These are phyloP conservation scores for Drosophila austrosaltans DNA, from an alignment of 2,888 invertebrate genomes.

Conservation along the genomic window DNA sequence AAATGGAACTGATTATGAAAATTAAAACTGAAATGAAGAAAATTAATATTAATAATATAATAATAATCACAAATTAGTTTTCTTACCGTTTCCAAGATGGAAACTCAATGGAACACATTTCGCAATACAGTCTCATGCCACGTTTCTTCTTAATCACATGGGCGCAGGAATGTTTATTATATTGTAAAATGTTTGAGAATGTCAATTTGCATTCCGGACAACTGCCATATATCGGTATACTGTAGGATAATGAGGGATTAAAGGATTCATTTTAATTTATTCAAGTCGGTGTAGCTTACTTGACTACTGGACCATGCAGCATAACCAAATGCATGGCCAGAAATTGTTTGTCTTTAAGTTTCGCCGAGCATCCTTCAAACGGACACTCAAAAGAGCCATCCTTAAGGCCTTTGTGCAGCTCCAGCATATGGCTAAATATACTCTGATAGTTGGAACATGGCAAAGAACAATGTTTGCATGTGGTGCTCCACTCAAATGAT, in stretches of 20 bases:
- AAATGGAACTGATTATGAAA: slow-evolving; percentile 83
- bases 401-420: slow-evolving; percentile 43
- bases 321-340: slow-evolving; percentile 79
- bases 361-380: slow-evolving; percentile 54
- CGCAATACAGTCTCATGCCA: slow-evolving; percentile 70
- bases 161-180: slow-evolving; percentile 82
- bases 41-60: too few species aligned
- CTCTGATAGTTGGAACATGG: slow-evolving; percentile 58
- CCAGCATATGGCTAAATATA: slow-evolving; percentile 57
- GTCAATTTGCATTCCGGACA: slow-evolving; percentile 79
- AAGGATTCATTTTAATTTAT: too few species aligned
- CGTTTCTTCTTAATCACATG: slow-evolving; percentile 65
- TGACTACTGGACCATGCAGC: slow-evolving; percentile 73
- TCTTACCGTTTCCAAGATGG: slow-evolving; percentile 80
- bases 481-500: slow-evolving; percentile 63
- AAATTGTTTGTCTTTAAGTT: slow-evolving; percentile 48
- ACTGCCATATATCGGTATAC: slow-evolving; percentile 65
- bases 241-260: slow-evolving; percentile 6
- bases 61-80: not conserved
- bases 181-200: slow-evolving; percentile 76
- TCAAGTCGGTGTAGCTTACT: slow-evolving; percentile 44
- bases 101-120: slow-evolving; percentile 73
- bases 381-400: slow-evolving; percentile 65
- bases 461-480: slow-evolving; percentile 63
- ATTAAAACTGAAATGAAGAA: slow-evolving; percentile 68